Evolutionary conservation across 2,113 vertebrate genomes (phyloP).

Genomic region (Elanoides forficatus): DNA sequence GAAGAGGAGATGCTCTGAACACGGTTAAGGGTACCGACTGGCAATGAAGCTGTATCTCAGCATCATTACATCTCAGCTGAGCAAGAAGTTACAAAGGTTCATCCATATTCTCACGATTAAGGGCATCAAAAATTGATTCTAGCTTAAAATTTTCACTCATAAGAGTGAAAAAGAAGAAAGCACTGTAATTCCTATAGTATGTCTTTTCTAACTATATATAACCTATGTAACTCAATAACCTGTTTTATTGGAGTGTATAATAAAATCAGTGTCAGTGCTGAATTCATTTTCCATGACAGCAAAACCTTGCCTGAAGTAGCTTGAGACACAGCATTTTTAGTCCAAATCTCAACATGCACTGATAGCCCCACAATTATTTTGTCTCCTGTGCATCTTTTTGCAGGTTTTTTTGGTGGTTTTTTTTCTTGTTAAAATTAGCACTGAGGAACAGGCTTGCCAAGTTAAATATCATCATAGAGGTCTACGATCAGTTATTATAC

Average conservation of each 20-base stretch:
- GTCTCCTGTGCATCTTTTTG: not conserved
- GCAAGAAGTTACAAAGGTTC: not conserved
- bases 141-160: not conserved
- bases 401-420: fast-evolving
- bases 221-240: not conserved
- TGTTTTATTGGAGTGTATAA: not conserved
- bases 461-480: not conserved
- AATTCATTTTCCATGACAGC: not conserved
- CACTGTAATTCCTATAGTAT: not conserved
- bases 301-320: not conserved
- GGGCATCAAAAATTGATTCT: not conserved
- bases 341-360: not conserved
- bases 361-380: not conserved
- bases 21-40: fast-evolving
- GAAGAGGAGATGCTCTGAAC: not conserved
- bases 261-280: not conserved
- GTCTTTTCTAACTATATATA: not conserved
- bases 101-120: not conserved
- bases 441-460: not conserved
- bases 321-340: not conserved
- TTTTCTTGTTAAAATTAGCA: not conserved
- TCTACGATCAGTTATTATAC: not conserved
- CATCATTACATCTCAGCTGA: not conserved
- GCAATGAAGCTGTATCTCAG: not conserved
- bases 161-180: not conserved